phyloP scores from a whole-genome alignment of 2,888 invertebrate genomes.

The Rhamphomyia laevipes region DNA sequence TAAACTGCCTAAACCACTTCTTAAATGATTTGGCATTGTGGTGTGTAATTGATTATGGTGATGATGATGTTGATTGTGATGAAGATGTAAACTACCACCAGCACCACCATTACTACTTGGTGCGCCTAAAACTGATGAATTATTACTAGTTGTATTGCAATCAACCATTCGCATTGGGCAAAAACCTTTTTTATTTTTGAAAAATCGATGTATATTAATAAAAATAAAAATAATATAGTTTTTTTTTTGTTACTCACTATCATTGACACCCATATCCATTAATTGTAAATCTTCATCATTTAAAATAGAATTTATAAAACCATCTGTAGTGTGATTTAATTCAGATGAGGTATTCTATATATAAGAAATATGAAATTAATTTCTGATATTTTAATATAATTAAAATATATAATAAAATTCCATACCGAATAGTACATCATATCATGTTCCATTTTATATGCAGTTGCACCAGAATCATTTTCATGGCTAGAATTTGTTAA shows the following conservation, averaged over 20 bases:
- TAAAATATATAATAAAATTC: conserved; percentile 9
- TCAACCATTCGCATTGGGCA: conserved; percentile 82
- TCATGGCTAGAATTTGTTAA: conserved; percentile 63
- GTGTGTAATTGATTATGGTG: neutral
- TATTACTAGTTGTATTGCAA: conserved; percentile 33
- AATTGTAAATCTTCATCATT: conserved; percentile 82
- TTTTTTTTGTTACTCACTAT: conserved; percentile 47
- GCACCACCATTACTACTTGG: conserved; percentile 24
- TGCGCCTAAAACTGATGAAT: conserved; percentile 31
- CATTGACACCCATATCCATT: conserved; percentile 86
- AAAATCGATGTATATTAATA: neutral
- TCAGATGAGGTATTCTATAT: conserved; percentile 49
- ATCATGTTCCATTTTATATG: conserved; percentile 64
- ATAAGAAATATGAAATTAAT: conserved; percentile 5
- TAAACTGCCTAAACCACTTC: conserved; percentile 11
- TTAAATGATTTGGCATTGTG: conserved; percentile 12
- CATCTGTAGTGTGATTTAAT: conserved; percentile 65
- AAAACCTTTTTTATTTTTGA: conserved; percentile 52
- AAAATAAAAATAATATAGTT: neutral
- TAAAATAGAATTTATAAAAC: conserved; percentile 75
- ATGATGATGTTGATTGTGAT: neutral
- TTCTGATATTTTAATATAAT: neutral
- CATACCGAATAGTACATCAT: conserved; percentile 72
- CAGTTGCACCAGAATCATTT: conserved; percentile 43
- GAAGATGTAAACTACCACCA: conserved; percentile 16